phyloP scores from a whole-genome alignment of 2,797 vertebrate species.

The Emys orbicularis region DNA sequence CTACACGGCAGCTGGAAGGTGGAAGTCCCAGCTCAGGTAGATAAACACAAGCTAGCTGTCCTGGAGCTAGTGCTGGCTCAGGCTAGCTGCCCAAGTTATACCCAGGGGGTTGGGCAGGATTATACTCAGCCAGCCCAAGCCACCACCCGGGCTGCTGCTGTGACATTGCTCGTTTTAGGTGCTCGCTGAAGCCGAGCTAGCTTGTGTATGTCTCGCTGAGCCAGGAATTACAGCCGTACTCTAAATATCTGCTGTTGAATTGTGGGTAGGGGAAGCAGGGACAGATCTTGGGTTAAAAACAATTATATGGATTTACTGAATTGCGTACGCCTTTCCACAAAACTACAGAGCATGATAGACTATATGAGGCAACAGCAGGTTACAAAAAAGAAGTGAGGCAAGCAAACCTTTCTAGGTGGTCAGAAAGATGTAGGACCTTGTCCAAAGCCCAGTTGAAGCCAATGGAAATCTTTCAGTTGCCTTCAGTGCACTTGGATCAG shows the following conservation, averaged over 20 bases:
- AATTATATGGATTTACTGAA: neutral
- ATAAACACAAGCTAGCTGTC: neutral
- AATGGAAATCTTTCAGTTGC: neutral
- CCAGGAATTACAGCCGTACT: no score
- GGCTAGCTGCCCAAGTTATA: neutral
- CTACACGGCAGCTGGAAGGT: no score
- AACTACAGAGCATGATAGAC: neutral
- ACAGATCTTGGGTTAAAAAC: neutral
- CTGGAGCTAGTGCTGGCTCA: neutral
- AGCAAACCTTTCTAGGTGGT: neutral
- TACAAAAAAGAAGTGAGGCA: neutral
- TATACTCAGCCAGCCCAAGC: neutral
- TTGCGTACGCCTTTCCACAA: neutral
- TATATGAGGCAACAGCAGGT: accelerated
- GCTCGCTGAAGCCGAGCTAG: neutral
- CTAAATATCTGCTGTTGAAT: neutral
- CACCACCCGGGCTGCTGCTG: no score
- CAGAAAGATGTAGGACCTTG: neutral
- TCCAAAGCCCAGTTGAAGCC: accelerated
- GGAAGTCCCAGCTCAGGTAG: no score
- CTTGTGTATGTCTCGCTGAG: neutral
- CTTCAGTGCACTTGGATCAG: accelerated
- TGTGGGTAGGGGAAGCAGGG: neutral
- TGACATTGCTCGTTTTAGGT: neutral
- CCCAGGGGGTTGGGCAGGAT: neutral